These are phyloP conservation scores for Magallana ariakensis DNA, from an alignment of 1,140 invertebrate genomes.

Conservation along the genomic window DNA sequence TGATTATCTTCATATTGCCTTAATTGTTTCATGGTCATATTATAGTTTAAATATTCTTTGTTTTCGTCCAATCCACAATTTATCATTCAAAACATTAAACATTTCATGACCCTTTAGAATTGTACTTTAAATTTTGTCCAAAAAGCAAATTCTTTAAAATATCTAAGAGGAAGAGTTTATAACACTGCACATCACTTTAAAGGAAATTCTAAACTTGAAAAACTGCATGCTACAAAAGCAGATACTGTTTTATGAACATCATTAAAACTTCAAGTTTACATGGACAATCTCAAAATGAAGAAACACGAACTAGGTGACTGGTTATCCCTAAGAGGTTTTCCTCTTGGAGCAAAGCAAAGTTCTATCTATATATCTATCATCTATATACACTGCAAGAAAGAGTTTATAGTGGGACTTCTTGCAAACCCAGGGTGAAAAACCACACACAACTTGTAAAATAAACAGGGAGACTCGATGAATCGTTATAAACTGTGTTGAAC, in stretches of 20 bases:
- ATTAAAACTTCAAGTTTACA: constrained; percentile 20
- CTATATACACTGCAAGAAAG: not conserved
- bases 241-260: constrained; percentile 21
- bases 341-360: not conserved
- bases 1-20: no score
- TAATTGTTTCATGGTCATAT: no score
- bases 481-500: constrained; percentile 32
- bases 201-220: constrained; percentile 11
- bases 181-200: not conserved
- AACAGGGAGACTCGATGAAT: constrained; percentile 24
- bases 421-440: not conserved
- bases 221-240: not conserved
- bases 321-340: constrained; percentile 13
- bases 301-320: not conserved
- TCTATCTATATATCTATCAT: no score
- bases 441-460: constrained; percentile 28
- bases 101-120: no score
- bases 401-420: not conserved
- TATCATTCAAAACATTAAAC: no score
- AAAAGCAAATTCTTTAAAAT: no score
- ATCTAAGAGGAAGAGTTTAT: not conserved
- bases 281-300: not conserved
- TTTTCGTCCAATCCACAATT: no score
- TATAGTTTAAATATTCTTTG: no score
- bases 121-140: no score